Evolutionary conservation across 1,140 invertebrate genomes (phyloP).

Genomic region (Chrysoperla carnea): DNA sequence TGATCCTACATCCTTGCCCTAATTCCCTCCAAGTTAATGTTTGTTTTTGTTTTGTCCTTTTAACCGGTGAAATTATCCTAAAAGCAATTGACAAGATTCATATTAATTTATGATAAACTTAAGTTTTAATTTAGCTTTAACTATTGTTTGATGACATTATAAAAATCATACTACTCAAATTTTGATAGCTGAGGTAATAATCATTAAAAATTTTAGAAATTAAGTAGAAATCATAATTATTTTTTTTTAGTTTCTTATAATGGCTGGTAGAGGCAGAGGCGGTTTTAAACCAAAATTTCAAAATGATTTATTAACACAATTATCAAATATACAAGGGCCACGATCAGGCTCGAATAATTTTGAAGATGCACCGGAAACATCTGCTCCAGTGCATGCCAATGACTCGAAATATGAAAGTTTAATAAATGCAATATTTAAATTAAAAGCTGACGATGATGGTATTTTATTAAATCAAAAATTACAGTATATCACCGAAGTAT

Average conservation of each 20-base stretch:
- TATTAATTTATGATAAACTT: no score
- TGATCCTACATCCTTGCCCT: no score
- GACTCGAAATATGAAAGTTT: conserved; percentile 7
- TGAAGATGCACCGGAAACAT: background rate
- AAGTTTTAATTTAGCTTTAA: background rate
- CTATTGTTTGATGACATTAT: no score
- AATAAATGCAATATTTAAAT: conserved; percentile 9
- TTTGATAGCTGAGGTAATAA: background rate
- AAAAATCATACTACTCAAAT: background rate
- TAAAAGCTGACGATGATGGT: conserved; percentile 15
- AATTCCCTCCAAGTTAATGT: no score
- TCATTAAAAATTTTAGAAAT: no score
- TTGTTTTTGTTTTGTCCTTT: no score
- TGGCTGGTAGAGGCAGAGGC: conserved; percentile 13
- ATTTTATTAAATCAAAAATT: conserved; percentile 18
- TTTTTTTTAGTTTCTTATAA: background rate
- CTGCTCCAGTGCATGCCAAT: background rate
- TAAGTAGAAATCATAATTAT: no score
- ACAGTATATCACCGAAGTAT: conserved; percentile 12
- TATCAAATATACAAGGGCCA: conserved; percentile 3
- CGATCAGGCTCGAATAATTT: conserved; percentile 1
- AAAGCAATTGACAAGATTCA: no score
- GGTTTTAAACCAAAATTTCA: conserved; percentile 11
- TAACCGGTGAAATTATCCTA: no score
- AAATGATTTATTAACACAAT: background rate